Evolutionary conservation across 30 jellyfish, hydroid and myxozoan genomes (phyloP).

Genomic region (Chironex yamaguchii): DNA sequence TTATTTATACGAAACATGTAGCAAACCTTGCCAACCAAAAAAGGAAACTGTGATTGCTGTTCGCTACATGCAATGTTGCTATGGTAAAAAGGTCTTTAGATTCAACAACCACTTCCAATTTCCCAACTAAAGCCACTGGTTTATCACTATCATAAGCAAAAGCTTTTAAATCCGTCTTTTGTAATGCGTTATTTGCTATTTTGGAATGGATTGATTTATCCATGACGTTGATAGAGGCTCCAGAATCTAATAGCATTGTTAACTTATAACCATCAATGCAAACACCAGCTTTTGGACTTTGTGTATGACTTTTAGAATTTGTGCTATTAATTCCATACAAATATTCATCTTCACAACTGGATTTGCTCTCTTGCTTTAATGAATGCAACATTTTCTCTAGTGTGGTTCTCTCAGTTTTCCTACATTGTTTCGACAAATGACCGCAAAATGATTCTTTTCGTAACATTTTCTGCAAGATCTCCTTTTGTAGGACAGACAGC

Average conservation of each 20-base stretch:
- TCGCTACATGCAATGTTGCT: constrained; percentile 32
- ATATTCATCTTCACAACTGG: too few relatives aligned
- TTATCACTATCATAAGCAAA: constrained; percentile 14
- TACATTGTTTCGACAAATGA: too few relatives aligned
- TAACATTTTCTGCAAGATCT: too few relatives aligned
- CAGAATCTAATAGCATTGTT: background rate
- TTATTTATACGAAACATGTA: background rate
- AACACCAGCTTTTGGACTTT: constrained; percentile 3
- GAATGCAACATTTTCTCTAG: too few relatives aligned
- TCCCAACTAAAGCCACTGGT: constrained; percentile 21
- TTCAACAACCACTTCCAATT: constrained; percentile 27
- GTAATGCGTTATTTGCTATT: background rate
- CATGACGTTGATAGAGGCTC: constrained; percentile 1
- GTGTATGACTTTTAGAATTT: too few relatives aligned
- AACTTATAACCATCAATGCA: background rate
- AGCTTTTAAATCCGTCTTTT: constrained; percentile 2
- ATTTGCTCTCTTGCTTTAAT: too few relatives aligned
- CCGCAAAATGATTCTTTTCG: too few relatives aligned
- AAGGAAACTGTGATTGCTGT: constrained; percentile 5
- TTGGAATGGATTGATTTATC: background rate
- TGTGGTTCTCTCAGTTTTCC: too few relatives aligned
- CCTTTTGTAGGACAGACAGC: constrained; percentile 20
- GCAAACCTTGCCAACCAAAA: background rate
- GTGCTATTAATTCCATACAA: too few relatives aligned
- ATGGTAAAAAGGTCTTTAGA: constrained; percentile 2